Base-by-base conservation (phyloP, 2,113 vertebrate species). In the Bubo blakistoni region DNA sequence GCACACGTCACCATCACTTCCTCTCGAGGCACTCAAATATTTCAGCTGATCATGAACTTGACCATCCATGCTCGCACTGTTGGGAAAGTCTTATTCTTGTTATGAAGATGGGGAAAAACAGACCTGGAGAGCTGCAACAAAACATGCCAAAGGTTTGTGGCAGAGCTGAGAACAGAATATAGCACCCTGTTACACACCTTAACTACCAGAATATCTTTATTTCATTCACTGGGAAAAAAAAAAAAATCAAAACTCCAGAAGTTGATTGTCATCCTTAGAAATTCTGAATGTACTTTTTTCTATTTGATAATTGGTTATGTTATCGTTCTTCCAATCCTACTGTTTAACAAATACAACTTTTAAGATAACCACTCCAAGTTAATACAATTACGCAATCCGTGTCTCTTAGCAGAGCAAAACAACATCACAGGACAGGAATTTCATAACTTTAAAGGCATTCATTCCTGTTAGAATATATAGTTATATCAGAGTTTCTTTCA, bases 101-200 rank as follows among this genome's bases (percentile, higher is more conserved):
- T 65, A 80, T 4, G 81, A 89, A 82, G 86, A 65, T 42, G 67
- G 15, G 21, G 57, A 54, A 90, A 94, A 88, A 46, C 25, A 65
- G 86, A 76, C 13, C 19, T 55, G 84, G n/a, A 88, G 47, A 92
- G 65, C 72, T 93, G 83, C 55, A 96, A 92, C n/a, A 88, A 74
- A 94, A 94, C 14, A 92, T 5, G 24, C 3, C 59, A 91, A 71
- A 94, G 21, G 65, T 92, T 91, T 81, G 32, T 70, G n/a, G 57
- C 54, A 88, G 27, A 84, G 61, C 34, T 66, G 36, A 84, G 30
- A 89, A 88, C 5, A 79, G 36, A 89, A 85, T 30, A 55, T 2
- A 79, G 21, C 14, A 29, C 16, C 61, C 12, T 55, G 24, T 16
- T 71, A 52, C 13, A 73, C 19, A 74, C 5, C 29, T 63, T 29